Conservation (phyloP, 2,113 vertebrate species). For the Argyrosomus japonicus region DNA sequence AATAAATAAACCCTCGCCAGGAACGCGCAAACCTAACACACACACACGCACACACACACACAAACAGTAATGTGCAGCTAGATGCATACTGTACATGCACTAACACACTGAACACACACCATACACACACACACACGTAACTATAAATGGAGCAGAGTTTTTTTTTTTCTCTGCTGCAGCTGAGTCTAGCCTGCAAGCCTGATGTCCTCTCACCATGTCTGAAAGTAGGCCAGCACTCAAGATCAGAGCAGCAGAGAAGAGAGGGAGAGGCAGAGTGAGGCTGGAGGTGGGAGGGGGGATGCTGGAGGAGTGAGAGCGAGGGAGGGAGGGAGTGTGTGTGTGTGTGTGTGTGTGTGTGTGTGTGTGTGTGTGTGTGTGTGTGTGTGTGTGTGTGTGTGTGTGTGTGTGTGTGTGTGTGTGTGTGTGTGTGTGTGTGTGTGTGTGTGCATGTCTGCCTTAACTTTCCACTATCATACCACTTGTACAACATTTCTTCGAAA, state of each 20-base stretch:
- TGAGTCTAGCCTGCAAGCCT: constrained; percentile 79
- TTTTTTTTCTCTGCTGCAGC: constrained; percentile 66
- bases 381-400: too few species aligned
- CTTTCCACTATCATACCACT: background rate
- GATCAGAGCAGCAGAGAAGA: constrained; percentile 62
- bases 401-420: too few species aligned
- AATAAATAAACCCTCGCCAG: constrained; percentile 21
- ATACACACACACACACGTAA: constrained; percentile 59
- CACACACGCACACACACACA: constrained; percentile 26
- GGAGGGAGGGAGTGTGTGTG: background rate
- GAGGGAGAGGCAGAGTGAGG: constrained; percentile 30
- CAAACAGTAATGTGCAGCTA: constrained; percentile 35
- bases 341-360: too few species aligned
- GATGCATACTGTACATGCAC: constrained; percentile 13
- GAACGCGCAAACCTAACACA: constrained; percentile 18
- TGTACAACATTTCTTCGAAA: background rate
- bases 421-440: too few species aligned
- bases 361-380: too few species aligned
- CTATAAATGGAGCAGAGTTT: constrained; percentile 83
- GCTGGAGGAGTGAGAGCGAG: constrained; percentile 3
- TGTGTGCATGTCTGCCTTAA: background rate
- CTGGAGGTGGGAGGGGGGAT: background rate
- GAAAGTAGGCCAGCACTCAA: constrained; percentile 82
- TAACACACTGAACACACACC: constrained; percentile 29
- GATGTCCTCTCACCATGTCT: constrained; percentile 80